Percentiles rank a stretch among this genome's conserved stretches.
Evolutionary conservation across 2,113 vertebrate species (phyloP).

Genomic region (Cyprinodon tularosa): DNA sequence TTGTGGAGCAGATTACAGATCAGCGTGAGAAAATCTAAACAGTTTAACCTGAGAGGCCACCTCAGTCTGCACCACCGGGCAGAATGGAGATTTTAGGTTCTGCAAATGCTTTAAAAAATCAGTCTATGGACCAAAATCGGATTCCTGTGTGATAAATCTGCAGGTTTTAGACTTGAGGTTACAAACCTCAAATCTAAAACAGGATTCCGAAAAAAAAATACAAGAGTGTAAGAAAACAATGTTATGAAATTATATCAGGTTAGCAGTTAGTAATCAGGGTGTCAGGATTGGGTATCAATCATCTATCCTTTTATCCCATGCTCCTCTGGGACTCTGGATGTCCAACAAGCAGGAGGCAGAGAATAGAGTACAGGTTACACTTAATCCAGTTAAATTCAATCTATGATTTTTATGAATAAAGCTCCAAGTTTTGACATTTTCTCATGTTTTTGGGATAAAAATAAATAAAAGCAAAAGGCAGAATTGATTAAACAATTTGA

Average conservation of each 20-base stretch:
- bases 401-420: too few species aligned
- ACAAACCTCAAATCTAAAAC: not conserved
- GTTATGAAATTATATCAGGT: too few species aligned
- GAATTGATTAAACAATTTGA: not conserved
- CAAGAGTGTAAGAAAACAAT: too few species aligned
- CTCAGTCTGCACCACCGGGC: not conserved
- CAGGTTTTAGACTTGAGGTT: too few species aligned
- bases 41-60: not conserved
- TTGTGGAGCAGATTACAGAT: constrained; percentile 22
- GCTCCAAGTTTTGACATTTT: too few species aligned
- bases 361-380: too few species aligned
- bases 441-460: not conserved
- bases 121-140: not conserved
- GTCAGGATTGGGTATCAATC: too few species aligned
- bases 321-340: too few species aligned
- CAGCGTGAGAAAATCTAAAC: constrained; percentile 27
- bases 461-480: not conserved
- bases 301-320: too few species aligned
- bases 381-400: too few species aligned
- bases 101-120: not conserved
- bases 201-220: not conserved
- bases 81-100: not conserved
- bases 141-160: not conserved
- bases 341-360: too few species aligned
- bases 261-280: too few species aligned